Base-by-base conservation (phyloP, 2,113 vertebrate species). In the Pipa parva region DNA sequence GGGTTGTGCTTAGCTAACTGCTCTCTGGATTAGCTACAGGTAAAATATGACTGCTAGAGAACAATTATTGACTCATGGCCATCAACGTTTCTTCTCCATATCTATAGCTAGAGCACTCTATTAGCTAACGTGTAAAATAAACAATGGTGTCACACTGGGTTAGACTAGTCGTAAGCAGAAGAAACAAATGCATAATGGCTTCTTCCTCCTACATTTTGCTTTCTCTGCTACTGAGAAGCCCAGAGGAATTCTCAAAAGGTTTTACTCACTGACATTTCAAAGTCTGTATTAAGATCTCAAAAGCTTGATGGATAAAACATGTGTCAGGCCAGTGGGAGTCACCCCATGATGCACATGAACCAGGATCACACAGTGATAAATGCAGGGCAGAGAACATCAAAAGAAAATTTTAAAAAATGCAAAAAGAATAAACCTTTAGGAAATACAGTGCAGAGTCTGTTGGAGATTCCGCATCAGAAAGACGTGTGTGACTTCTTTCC, bases 361-460 rank as follows among this genome's bases (percentile, higher is more conserved):
- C 22, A 6, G 24, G 39, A 42, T 63, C 49, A 37, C 25, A 64
- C 25, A 25, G 1, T 1, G 1, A 42, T 42, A 42, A 39, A 54
- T 8, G 7, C 13, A 24, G 9, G 12, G 9, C 20, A 27, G 49
- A 20, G 24, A 50, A 24, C 27, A 20, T 31, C 27, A 22, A 4
- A 24, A 21, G 33, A 1, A 51, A 63, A 31, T 20, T 28, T 9
- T n/a, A 9, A 36, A 15, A 15, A 13, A n/a, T n/a, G 22, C 48
- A 63, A 48, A 29, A 28, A 51, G 21, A 36, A 18, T n/a, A 21
- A 62, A 22, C 15, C 28, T 11, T 21, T 39, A 37, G 27, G 29
- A 2, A 64, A 29, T 27, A 54, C 50, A 54, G 37, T 64, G 20
- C 17, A 17, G 24, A 27, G 22, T 24, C 6, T 29, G 63, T 64